These are phyloP conservation scores for rat (Rattus norvegicus) DNA, from an alignment of 2,113 vertebrate genomes.

Conservation along the genomic window DNA sequence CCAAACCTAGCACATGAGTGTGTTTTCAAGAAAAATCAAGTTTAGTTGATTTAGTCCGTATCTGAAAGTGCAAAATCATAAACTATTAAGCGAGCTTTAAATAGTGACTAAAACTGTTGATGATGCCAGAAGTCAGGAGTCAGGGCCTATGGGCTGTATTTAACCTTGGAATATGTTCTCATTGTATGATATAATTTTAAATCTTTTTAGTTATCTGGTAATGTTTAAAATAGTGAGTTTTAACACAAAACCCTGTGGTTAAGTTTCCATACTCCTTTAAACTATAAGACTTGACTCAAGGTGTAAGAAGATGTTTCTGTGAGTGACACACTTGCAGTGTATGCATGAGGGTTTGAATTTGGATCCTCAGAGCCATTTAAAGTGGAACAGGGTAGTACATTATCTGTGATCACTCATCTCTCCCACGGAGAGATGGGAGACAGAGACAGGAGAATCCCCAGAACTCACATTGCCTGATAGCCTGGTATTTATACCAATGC, in stretches of 20 bases:
- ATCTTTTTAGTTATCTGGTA: constrained; percentile 1
- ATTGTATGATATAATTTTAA: not conserved
- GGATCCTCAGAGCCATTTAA: not conserved
- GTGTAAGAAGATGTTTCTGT: not conserved
- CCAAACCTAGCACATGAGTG: not conserved
- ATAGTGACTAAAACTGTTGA: not conserved
- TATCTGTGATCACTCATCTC: not conserved
- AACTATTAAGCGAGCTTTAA: not conserved
- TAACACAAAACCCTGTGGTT: not conserved
- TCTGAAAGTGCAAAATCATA: constrained; percentile 15
- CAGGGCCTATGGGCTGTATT: not conserved
- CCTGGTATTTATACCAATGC: not conserved
- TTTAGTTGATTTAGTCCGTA: constrained; percentile 12
- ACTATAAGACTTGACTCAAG: not conserved
- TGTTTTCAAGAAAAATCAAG: not conserved
- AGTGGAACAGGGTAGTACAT: not conserved
- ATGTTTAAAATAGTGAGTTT: constrained; percentile 15
- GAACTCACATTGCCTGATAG: not conserved
- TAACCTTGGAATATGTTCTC: not conserved
- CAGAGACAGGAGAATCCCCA: not conserved
- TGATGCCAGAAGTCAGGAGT: not conserved
- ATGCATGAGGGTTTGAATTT: not conserved
- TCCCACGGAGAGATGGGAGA: not conserved
- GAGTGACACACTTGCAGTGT: not conserved
- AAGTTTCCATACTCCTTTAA: not conserved